Conservation (phyloP, 1,140 invertebrate genomes). For the Drosophila setifemur region DNA sequence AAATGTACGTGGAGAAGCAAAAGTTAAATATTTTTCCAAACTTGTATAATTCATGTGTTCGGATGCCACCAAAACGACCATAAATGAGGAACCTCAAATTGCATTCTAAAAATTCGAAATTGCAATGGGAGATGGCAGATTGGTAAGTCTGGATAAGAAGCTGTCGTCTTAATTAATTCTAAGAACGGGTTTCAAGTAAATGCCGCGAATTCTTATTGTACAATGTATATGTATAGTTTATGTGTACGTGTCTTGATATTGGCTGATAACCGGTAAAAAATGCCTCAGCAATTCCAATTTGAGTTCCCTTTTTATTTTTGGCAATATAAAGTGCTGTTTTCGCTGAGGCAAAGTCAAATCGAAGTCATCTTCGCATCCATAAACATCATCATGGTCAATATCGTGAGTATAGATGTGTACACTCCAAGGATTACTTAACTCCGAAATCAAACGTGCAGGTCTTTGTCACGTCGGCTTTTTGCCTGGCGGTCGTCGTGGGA, state of each 20-base stretch:
- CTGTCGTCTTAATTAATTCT: constrained; percentile 73
- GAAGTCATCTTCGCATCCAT: constrained; percentile 23
- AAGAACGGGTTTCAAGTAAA: constrained; percentile 70
- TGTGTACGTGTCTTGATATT: constrained; percentile 29
- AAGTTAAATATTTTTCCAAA: too few species aligned
- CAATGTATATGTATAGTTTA: constrained; percentile 5
- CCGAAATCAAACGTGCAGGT: constrained; percentile 17
- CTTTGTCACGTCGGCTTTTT: constrained; percentile 37
- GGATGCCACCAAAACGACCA: constrained; percentile 7
- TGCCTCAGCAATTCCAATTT: constrained; percentile 24
- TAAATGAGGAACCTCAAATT: constrained; percentile 50
- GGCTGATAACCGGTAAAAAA: constrained; percentile 63
- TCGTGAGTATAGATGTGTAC: constrained; percentile 43
- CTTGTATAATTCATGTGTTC: too few species aligned
- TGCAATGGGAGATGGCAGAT: constrained; percentile 22
- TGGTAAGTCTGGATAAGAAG: constrained; percentile 37
- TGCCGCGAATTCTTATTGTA: constrained; percentile 33
- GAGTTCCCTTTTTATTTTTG: constrained; percentile 23
- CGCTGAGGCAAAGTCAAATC: constrained; percentile 44
- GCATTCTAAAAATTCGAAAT: constrained; percentile 26
- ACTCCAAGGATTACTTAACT: constrained; percentile 26
- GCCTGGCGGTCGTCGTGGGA: constrained; percentile 24
- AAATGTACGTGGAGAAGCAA: too few species aligned
- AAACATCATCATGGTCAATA: constrained; percentile 54
- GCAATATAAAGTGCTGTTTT: constrained; percentile 53